These are phyloP conservation scores for Scaptomyza polygonia DNA, from an alignment of 2,888 invertebrate genomes.

Conservation along the genomic window DNA sequence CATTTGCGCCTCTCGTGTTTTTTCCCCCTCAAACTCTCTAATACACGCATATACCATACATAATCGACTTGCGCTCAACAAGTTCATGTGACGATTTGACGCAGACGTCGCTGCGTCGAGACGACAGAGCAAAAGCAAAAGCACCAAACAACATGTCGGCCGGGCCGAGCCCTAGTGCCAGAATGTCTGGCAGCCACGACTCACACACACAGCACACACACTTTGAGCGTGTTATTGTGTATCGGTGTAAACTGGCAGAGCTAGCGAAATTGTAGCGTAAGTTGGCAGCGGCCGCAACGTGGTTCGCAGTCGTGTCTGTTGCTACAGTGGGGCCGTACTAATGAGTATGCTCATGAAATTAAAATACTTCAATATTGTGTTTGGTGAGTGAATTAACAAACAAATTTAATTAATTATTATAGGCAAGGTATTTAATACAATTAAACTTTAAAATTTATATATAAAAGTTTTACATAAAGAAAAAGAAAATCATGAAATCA, in stretches of 20 bases:
- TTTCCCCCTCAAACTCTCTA: neutral
- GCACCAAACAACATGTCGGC: conserved; percentile 50
- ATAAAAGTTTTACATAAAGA: no score
- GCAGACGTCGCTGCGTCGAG: conserved; percentile 46
- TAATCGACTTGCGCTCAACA: conserved; percentile 57
- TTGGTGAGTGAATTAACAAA: no score
- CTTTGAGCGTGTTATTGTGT: conserved; percentile 19
- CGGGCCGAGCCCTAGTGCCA: conserved; percentile 78
- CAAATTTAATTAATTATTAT: no score
- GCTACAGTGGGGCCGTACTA: conserved; percentile 54
- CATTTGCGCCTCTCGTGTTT: conserved; percentile 13
- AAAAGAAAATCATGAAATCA: no score
- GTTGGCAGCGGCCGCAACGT: conserved; percentile 64
- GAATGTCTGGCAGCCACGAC: conserved; percentile 82
- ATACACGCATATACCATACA: conserved; percentile 2
- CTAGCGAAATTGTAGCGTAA: conserved; percentile 75
- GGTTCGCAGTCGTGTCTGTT: conserved; percentile 43
- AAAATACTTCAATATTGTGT: neutral
- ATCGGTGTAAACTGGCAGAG: conserved; percentile 61
- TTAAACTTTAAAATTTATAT: no score
- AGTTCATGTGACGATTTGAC: conserved; percentile 65
- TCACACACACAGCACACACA: conserved; percentile 41
- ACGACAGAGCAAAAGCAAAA: conserved; percentile 47
- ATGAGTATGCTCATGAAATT: neutral
- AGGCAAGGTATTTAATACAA: no score